Evolutionary conservation across 1,140 invertebrate genomes (phyloP), one percentile per base, ranked within the genome.

Genomic region (Andrena cerasifolii): DNA sequence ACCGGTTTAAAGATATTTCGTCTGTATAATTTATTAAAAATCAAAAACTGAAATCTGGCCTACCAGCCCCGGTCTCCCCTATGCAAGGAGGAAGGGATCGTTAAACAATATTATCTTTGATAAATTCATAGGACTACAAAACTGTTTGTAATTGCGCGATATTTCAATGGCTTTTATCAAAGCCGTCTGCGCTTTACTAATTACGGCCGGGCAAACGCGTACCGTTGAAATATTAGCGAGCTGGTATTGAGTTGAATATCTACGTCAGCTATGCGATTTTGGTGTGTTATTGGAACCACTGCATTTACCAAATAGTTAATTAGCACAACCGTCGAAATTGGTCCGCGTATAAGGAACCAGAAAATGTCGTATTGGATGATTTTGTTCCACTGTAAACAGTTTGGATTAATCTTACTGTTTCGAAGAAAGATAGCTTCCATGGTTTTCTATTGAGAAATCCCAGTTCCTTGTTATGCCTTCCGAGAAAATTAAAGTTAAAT

Each of bases 61-160:
- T n/a, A n/a, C n/a, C n/a, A n/a, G n/a, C n/a, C n/a, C n/a, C n/a
- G n/a, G n/a, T n/a, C n/a, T n/a, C n/a, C n/a, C n/a, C n/a, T n/a
- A n/a, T n/a, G n/a, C n/a, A n/a, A n/a, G n/a, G n/a, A n/a, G n/a
- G n/a, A n/a, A n/a, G n/a, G n/a, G n/a, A n/a, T n/a, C n/a, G n/a
- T 2, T 2, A 26, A 43, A 47, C 54, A 40, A 45, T 24, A 71
- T 47, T 71, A 21, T 71, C 40, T 18, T 71, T 71, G 67, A 47
- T 71, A 36, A 70, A 70, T 70, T 56, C 43, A 40, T 62, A 40
- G 21, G 14, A 18, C 53, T 53, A 12, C 24, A 33, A 71, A n/a
- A 59, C 21, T 8, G 21, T 49, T 49, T 36, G 58, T 40, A 63
- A 73, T 73, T 53, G 58, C 58, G 40, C 45, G 31, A 53, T 73